Evolutionary conservation across 1,140 invertebrate genomes (phyloP).

Genomic region (Venustaconcha ellipsiformis): DNA sequence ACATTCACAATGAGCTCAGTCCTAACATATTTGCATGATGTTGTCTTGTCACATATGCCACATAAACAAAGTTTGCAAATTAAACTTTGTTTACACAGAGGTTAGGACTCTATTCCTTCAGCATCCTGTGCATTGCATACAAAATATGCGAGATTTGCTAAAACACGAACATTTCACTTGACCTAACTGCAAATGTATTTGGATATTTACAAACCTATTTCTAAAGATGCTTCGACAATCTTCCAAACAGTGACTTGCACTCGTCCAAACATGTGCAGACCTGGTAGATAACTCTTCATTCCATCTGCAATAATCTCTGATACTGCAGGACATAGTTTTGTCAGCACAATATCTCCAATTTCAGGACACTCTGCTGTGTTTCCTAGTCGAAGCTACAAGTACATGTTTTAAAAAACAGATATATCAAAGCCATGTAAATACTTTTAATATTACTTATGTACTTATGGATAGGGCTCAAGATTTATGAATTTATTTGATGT

Average conservation of each 20-base stretch:
- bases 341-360: slow-evolving; percentile 77
- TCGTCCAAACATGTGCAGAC: slow-evolving; percentile 81
- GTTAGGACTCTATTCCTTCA: not conserved
- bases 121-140: not conserved
- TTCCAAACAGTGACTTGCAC: slow-evolving; percentile 91
- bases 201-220: slow-evolving; percentile 75
- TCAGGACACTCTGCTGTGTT: slow-evolving; percentile 72
- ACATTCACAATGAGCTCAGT: too few species aligned
- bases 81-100: not conserved
- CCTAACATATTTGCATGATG: not conserved
- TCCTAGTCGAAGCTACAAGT: slow-evolving; percentile 64
- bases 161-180: not conserved
- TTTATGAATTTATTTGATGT: too few species aligned
- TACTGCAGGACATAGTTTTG: slow-evolving; percentile 82
- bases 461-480: too few species aligned
- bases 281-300: slow-evolving; percentile 82
- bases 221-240: slow-evolving; percentile 86
- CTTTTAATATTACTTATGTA: too few species aligned
- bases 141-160: not conserved
- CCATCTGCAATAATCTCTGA: slow-evolving; percentile 87
- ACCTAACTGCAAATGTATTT: not conserved
- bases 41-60: not conserved
- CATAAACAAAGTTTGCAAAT: not conserved
- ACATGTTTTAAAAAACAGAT: not conserved
- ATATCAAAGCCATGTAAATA: too few species aligned